Conservation (phyloP, 2,113 vertebrate species). For the Rhynchomys soricoides region DNA sequence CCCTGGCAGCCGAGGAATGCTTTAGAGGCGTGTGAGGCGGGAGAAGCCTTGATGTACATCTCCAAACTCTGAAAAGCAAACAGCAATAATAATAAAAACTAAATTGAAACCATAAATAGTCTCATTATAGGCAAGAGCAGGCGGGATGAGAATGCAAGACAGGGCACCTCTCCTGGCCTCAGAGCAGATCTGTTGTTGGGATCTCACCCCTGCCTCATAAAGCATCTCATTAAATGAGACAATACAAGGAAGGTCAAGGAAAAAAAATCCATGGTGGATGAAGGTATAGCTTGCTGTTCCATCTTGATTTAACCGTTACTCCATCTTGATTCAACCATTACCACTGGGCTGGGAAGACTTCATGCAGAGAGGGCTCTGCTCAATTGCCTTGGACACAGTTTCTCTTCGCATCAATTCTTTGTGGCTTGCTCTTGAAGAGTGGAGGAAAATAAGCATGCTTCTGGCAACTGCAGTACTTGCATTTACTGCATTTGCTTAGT, state of each 20-base stretch:
- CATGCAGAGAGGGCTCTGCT: neutral
- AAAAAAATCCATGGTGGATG: neutral
- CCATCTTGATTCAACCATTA: neutral
- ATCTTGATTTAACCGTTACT: neutral
- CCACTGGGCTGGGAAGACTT: neutral
- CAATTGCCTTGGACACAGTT: neutral
- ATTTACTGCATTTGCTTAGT: fast-evolving
- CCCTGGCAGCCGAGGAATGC: neutral
- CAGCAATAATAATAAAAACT: slow-evolving; percentile 40
- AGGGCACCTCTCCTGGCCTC: neutral
- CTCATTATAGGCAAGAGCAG: neutral
- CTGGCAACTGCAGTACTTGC: neutral
- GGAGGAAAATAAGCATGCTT: neutral
- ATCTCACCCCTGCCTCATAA: neutral
- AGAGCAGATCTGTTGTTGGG: too few species aligned
- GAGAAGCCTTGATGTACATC: slow-evolving; percentile 38
- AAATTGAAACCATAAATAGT: slow-evolving; percentile 71
- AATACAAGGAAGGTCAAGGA: neutral
- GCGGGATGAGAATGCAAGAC: neutral
- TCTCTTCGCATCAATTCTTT: neutral
- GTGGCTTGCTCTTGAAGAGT: neutral
- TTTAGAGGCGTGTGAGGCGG: neutral
- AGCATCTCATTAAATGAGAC: slow-evolving; percentile 56
- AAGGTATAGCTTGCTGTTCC: slow-evolving; percentile 11
- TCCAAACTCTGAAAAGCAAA: slow-evolving; percentile 67